Evolutionary conservation across 2,113 vertebrate species (phyloP).

Genomic region (Apodemus speciosus): DNA sequence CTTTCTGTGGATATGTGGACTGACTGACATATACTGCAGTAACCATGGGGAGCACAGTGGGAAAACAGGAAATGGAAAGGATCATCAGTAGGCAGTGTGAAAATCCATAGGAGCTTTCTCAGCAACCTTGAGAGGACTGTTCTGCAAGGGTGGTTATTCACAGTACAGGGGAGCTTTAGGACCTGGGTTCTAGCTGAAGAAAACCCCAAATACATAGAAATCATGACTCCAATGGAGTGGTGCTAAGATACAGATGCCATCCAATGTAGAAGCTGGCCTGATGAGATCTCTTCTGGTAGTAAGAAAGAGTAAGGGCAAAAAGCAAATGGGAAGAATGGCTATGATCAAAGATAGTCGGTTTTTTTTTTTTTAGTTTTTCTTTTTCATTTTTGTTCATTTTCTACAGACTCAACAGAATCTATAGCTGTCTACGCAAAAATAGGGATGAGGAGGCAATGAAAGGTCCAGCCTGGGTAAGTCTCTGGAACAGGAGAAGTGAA

Average conservation of each 20-base stretch:
- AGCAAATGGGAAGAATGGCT: constrained; percentile 85
- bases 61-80: background rate
- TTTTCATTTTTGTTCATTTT: constrained; percentile 3
- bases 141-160: constrained; percentile 94
- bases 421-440: constrained; percentile 84
- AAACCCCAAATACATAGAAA: constrained; percentile 82
- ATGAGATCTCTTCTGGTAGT: constrained; percentile 92
- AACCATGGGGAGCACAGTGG: background rate
- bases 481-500: constrained; percentile 80
- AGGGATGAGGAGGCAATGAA: constrained; percentile 79
- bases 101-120: background rate
- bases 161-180: constrained; percentile 93
- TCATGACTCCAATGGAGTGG: constrained; percentile 81
- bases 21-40: background rate
- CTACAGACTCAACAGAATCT: constrained; percentile 82
- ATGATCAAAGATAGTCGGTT: constrained; percentile 82
- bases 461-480: constrained; percentile 75
- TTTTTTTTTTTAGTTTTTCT: background rate
- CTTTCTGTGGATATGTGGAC: background rate
- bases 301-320: constrained; percentile 90
- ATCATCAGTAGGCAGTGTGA: constrained; percentile 89
- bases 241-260: constrained; percentile 91
- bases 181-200: constrained; percentile 94
- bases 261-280: constrained; percentile 93
- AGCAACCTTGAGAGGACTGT: constrained; percentile 92